Evolutionary conservation across 1,140 invertebrate species (phyloP).

Genomic region (Papilio xuthus): DNA sequence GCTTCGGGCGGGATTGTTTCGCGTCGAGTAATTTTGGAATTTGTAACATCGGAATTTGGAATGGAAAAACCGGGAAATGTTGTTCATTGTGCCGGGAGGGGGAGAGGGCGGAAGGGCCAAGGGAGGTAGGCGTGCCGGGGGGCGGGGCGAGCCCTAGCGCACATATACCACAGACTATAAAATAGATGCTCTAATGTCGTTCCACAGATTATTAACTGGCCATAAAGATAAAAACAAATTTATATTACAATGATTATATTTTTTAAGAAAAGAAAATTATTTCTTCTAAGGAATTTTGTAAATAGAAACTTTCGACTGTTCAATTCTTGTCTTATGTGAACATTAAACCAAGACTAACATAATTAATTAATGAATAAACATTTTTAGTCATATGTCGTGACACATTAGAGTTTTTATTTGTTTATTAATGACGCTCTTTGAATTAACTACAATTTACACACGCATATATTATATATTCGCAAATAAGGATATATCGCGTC

Average conservation of each 20-base stretch:
- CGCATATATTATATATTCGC: constrained; percentile 20
- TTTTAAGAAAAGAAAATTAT: too few relatives aligned
- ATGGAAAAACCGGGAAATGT: constrained; percentile 71
- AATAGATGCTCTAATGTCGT: constrained; percentile 38
- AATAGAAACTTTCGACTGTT: neutral
- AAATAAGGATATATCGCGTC: constrained; percentile 20
- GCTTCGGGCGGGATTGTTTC: constrained; percentile 51
- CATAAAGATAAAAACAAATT: too few relatives aligned
- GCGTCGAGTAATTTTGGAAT: constrained; percentile 56
- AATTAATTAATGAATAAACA: neutral
- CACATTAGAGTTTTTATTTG: constrained; percentile 1
- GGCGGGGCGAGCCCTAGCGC: constrained; percentile 51
- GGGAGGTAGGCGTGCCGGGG: constrained; percentile 62
- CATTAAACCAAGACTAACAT: neutral
- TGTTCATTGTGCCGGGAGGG: constrained; percentile 41
- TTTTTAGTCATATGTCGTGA: neutral
- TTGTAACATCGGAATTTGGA: constrained; percentile 66
- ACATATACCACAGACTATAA: constrained; percentile 39
- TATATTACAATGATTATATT: neutral
- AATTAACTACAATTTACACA: constrained; percentile 27
- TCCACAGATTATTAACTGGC: constrained; percentile 31
- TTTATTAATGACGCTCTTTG: constrained; percentile 17
- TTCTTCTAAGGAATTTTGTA: neutral
- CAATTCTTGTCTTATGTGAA: neutral
- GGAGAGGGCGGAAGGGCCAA: constrained; percentile 56